Conservation (phyloP, 23 tunicate genomes). For the Corella eumyota region DNA sequence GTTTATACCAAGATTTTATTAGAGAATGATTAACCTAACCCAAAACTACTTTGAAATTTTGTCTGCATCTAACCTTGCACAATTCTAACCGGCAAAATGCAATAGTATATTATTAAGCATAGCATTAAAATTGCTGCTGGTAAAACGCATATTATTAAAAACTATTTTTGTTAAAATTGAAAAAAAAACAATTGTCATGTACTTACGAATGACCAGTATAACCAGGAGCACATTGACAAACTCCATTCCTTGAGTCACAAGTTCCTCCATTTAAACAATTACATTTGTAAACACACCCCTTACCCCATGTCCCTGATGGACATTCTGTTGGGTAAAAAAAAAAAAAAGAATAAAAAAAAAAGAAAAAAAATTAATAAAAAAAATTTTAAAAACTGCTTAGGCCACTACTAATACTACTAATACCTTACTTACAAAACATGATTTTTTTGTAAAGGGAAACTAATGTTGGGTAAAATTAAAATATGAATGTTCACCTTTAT, state of each 20-base stretch:
- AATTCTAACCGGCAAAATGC: not conserved
- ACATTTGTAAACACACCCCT: conserved; percentile 12
- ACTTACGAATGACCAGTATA: conserved; percentile 19
- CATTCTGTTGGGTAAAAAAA: too few species aligned
- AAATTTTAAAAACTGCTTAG: too few species aligned
- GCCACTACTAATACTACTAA: too few species aligned
- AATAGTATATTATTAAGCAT: not conserved
- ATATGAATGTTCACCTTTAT: conserved; percentile 9
- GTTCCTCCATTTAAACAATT: conserved; percentile 14
- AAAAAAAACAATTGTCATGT: not conserved
- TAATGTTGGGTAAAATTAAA: not conserved
- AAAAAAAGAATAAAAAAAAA: too few species aligned
- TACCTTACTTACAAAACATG: not conserved
- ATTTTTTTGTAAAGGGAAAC: not conserved
- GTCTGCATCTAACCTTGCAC: not conserved
- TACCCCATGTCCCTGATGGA: conserved; percentile 6
- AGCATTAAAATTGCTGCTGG: not conserved
- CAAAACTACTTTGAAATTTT: not conserved
- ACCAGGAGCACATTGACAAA: conserved; percentile 22
- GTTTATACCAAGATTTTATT: not conserved
- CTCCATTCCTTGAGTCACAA: conserved; percentile 21
- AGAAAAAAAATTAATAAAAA: too few species aligned
- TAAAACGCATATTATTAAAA: not conserved
- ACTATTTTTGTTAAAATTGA: not conserved
- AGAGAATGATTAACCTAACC: not conserved